Percentiles rank a stretch among this genome's conserved stretches.
Conservation (phyloP, 2,888 invertebrate species). For the Athetis lepigone region DNA sequence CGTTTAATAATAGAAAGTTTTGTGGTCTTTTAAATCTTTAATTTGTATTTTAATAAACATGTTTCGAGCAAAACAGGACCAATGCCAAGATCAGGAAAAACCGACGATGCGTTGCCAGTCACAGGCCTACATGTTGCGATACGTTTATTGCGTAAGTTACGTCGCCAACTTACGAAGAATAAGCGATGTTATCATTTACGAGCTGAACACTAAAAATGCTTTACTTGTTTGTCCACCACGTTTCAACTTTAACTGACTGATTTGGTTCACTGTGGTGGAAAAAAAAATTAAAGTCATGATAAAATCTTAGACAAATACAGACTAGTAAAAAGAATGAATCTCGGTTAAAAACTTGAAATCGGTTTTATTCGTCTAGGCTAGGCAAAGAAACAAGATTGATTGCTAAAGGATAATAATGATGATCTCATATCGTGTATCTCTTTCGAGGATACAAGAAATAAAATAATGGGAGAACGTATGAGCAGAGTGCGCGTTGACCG, state of each 20-base stretch:
- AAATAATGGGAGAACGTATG: conserved; percentile 53
- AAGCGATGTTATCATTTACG: conserved; percentile 57
- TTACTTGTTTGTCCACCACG: conserved; percentile 6
- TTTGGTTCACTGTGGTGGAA: background rate
- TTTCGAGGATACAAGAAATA: conserved; percentile 6
- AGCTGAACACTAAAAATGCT: conserved; percentile 24
- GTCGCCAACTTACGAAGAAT: conserved; percentile 57
- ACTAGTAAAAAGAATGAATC: conserved; percentile 5
- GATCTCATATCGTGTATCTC: no score
- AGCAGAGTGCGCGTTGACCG: conserved; percentile 67
- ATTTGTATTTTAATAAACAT: conserved; percentile 52
- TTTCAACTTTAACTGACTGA: conserved; percentile 3
- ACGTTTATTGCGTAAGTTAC: conserved; percentile 65
- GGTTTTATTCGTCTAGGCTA: background rate
- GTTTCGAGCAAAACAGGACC: conserved; percentile 60
- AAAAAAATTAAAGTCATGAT: conserved; percentile 6
- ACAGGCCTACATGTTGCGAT: conserved; percentile 63
- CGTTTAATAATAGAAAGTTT: conserved; percentile 37
- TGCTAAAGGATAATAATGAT: no score
- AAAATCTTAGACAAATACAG: conserved; percentile 13
- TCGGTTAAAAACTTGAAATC: conserved; percentile 9
- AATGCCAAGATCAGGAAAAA: conserved; percentile 74
- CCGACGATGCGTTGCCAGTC: conserved; percentile 62
- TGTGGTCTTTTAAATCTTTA: conserved; percentile 11
- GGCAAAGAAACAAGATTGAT: no score